A percentile compares a stretch with the other conserved stretches of the same genome.
Evolutionary conservation across 2,888 invertebrate species (phyloP).

Genomic region (Nysson spinosus): DNA sequence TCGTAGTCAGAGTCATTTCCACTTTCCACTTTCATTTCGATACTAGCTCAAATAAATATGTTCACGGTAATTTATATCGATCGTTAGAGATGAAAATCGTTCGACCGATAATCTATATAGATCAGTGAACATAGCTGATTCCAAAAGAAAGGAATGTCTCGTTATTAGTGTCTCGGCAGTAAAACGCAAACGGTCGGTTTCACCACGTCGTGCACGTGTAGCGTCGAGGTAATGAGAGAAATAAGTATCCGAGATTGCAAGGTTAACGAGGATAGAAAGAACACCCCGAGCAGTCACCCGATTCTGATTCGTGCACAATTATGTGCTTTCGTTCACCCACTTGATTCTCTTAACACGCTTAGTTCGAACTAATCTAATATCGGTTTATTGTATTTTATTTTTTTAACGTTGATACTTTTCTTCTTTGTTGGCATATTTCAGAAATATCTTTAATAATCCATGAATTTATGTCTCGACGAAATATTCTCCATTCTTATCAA

Average conservation of each 20-base stretch:
- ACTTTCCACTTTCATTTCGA: no score
- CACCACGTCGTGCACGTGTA: conserved; percentile 19
- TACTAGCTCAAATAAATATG: no score
- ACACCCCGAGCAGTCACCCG: conserved; percentile 17
- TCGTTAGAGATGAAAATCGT: no score
- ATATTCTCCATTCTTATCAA: background rate
- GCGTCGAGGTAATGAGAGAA: conserved; percentile 34
- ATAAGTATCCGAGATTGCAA: conserved; percentile 32
- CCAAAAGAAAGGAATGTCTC: conserved; percentile 36
- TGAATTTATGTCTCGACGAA: no score
- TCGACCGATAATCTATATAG: no score
- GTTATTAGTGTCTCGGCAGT: conserved; percentile 39
- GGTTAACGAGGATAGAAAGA: conserved; percentile 42
- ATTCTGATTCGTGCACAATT: conserved; percentile 30
- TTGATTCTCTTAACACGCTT: no score
- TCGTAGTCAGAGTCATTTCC: no score
- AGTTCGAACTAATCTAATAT: no score
- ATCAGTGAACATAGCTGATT: conserved; percentile 21
- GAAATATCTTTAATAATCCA: no score
- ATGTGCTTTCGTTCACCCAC: conserved; percentile 19
- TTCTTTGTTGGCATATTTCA: no score
- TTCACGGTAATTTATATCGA: no score
- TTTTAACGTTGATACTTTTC: no score
- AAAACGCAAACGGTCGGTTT: conserved; percentile 37
- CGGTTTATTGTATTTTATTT: conserved; percentile 11